Evolutionary conservation across 1,140 invertebrate species (phyloP).

Genomic region (Lineus longissimus): DNA sequence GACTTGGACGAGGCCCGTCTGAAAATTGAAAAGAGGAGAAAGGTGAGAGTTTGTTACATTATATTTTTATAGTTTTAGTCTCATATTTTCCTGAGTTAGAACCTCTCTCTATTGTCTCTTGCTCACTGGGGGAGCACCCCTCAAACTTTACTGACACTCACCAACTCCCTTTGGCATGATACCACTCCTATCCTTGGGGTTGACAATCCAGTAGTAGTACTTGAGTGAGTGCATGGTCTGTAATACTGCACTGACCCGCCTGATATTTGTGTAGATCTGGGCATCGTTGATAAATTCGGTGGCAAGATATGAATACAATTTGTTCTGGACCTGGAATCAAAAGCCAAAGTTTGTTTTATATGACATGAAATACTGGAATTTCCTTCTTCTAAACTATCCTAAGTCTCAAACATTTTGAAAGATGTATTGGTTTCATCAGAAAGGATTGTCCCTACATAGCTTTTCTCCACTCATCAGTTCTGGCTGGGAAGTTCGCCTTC

Average conservation of each 20-base stretch:
- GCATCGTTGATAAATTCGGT: conserved; percentile 96
- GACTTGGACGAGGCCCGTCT: conserved; percentile 89
- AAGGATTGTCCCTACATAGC: too few relatives aligned
- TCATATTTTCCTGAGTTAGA: background rate
- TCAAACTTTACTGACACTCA: too few relatives aligned
- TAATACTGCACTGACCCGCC: conserved; percentile 92
- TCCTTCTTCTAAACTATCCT: too few relatives aligned
- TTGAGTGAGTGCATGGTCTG: conserved; percentile 98
- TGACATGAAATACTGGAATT: background rate
- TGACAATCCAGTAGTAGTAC: conserved; percentile 98
- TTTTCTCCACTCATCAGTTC: too few relatives aligned
- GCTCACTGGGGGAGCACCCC: too few relatives aligned
- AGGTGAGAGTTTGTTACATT: background rate
- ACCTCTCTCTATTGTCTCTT: too few relatives aligned
- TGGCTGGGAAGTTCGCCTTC: too few relatives aligned
- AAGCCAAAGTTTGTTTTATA: background rate
- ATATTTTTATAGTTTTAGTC: background rate
- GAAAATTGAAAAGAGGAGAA: conserved; percentile 38
- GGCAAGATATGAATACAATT: conserved; percentile 93
- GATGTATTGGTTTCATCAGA: too few relatives aligned
- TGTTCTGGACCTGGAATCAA: conserved; percentile 68
- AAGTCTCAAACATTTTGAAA: too few relatives aligned
- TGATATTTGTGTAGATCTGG: conserved; percentile 94
- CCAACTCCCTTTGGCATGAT: conserved; percentile 90
- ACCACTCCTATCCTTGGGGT: conserved; percentile 89